These are phyloP conservation scores for Exephanes ischioxanthus DNA, from an alignment of 2,888 invertebrate species.

Conservation along the genomic window DNA sequence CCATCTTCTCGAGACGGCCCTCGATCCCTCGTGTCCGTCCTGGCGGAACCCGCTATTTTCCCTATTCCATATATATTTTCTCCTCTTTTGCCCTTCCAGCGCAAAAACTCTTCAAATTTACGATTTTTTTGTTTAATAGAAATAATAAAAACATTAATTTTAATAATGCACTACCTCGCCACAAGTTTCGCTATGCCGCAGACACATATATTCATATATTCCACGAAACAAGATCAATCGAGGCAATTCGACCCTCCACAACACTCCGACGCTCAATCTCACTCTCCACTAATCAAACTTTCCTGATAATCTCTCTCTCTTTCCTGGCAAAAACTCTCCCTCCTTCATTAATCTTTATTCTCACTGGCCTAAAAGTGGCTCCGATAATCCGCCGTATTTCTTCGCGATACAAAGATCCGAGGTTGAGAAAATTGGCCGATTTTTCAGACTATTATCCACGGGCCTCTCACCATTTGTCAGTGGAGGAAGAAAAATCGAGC, in stretches of 20 bases:
- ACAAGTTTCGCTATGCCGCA: background rate
- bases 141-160: background rate
- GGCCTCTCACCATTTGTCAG: background rate
- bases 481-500: background rate
- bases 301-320: slow-evolving; percentile 53
- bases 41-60: slow-evolving; percentile 28
- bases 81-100: background rate
- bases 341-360: slow-evolving; percentile 43
- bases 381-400: slow-evolving; percentile 22
- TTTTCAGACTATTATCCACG: background rate
- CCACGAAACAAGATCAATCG: background rate
- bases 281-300: slow-evolving; percentile 64
- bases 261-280: slow-evolving; percentile 20
- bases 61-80: slow-evolving; percentile 15
- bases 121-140: background rate
- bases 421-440: slow-evolving; percentile 12
- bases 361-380: background rate
- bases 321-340: slow-evolving; percentile 35
- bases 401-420: background rate
- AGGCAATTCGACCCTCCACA: slow-evolving; percentile 15
- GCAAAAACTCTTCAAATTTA: background rate
- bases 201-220: background rate
- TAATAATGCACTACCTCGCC: background rate
- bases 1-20: slow-evolving; percentile 48
- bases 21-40: slow-evolving; percentile 36